Percentiles rank a stretch among this genome's conserved stretches.
These are phyloP conservation scores for Leptura quadrifasciata DNA, from an alignment of 2,888 invertebrate species.

Conservation along the genomic window DNA sequence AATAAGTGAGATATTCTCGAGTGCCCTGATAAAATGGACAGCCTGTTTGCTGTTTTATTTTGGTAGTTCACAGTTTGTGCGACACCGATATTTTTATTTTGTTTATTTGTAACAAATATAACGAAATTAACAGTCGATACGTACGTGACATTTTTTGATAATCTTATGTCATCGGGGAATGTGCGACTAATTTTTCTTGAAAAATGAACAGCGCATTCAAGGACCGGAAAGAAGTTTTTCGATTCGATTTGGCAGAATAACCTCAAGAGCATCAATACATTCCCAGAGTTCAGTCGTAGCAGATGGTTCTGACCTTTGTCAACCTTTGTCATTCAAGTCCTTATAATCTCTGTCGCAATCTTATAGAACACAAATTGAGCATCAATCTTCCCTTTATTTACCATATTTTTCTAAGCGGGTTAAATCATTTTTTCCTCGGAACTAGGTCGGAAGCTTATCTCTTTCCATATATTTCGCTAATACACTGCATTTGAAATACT, in stretches of 20 bases:
- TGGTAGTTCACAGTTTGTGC: too few species aligned
- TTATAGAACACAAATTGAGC: constrained; percentile 36
- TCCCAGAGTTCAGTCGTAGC: constrained; percentile 23
- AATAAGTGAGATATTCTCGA: too few species aligned
- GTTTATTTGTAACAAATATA: too few species aligned
- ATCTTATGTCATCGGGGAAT: too few species aligned
- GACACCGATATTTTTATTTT: too few species aligned
- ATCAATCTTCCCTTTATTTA: constrained; percentile 39
- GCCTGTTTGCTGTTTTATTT: too few species aligned
- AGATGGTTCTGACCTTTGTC: constrained; percentile 28
- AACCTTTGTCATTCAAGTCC: constrained; percentile 31
- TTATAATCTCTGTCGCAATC: constrained; percentile 33
- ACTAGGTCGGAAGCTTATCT: constrained; percentile 24
- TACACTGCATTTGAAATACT: too few species aligned
- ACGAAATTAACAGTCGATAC: too few species aligned
- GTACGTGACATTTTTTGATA: too few species aligned
- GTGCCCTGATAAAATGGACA: too few species aligned
- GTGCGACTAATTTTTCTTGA: not conserved
- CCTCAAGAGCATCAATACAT: constrained; percentile 18
- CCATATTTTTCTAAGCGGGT: constrained; percentile 32
- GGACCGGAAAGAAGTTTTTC: not conserved
- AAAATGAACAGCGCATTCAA: not conserved
- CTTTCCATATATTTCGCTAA: not conserved
- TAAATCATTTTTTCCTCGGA: constrained; percentile 13
- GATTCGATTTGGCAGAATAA: constrained; percentile 16